phyloP scores from a whole-genome alignment of 2,113 vertebrate genomes.

The Cnemophilus loriae region DNA sequence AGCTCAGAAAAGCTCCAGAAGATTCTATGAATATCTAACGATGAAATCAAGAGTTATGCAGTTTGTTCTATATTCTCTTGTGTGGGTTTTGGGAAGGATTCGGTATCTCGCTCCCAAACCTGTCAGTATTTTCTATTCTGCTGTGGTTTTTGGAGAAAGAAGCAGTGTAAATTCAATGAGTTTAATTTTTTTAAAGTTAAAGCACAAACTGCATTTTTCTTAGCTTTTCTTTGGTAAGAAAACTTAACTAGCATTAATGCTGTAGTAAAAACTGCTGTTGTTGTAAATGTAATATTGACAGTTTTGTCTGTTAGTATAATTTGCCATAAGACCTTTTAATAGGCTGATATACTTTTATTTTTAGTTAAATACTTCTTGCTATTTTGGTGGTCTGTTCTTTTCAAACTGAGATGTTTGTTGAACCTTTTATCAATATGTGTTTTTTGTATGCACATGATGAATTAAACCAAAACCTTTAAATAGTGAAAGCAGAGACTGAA shows the following conservation, averaged over 20 bases:
- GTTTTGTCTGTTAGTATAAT: neutral
- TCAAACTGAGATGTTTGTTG: neutral
- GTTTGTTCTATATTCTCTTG: neutral
- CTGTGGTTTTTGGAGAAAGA: neutral
- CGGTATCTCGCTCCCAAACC: neutral
- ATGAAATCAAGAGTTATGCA: neutral
- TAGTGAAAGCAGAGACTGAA: neutral
- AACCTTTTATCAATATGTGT: neutral
- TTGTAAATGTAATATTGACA: neutral
- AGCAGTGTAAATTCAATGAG: neutral
- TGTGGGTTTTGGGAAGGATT: neutral
- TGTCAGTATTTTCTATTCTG: neutral
- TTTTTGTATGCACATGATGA: rapidly evolving
- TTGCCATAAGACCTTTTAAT: neutral
- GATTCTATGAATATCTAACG: neutral
- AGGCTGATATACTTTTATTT: neutral
- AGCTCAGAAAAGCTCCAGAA: neutral
- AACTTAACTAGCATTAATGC: neutral
- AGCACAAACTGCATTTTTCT: neutral
- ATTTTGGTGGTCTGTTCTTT: neutral
- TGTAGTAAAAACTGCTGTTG: neutral
- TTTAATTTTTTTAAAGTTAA: neutral
- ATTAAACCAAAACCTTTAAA: neutral
- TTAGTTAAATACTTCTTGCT: neutral
- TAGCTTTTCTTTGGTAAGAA: neutral